Conservation (phyloP, 2,888 invertebrate genomes). For the Hymenopus coronatus region DNA sequence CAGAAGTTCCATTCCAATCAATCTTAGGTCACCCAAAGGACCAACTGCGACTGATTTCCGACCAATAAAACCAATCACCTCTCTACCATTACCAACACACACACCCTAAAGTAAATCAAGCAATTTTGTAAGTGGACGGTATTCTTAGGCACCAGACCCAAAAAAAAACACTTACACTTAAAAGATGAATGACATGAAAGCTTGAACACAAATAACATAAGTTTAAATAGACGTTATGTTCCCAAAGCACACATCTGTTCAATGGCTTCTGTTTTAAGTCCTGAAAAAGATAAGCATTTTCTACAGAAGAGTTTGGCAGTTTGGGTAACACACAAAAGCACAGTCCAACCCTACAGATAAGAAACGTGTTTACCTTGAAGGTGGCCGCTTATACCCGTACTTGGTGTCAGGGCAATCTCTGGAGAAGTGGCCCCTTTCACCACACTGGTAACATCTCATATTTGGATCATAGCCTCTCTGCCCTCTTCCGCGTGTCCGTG, state of each 20-base stretch:
- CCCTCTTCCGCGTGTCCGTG: slow-evolving; percentile 50
- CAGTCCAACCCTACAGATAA: neutral
- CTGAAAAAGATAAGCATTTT: neutral
- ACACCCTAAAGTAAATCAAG: slow-evolving; percentile 34
- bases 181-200: neutral
- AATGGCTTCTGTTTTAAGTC: neutral
- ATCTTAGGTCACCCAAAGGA: slow-evolving; percentile 23
- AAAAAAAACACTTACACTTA: neutral
- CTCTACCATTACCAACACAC: slow-evolving; percentile 34
- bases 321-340: neutral
- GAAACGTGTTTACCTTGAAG: slow-evolving; percentile 33
- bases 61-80: slow-evolving; percentile 29
- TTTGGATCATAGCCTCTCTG: slow-evolving; percentile 54
- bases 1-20: slow-evolving; percentile 21
- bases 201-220: neutral
- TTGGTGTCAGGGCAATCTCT: slow-evolving; percentile 52
- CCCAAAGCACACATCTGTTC: neutral
- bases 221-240: neutral
- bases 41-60: slow-evolving; percentile 15
- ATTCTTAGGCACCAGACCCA: neutral
- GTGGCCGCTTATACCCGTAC: slow-evolving; percentile 40
- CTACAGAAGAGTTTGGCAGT: neutral
- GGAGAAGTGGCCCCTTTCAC: slow-evolving; percentile 57
- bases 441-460: slow-evolving; percentile 58
- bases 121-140: slow-evolving; percentile 25